Conservation (phyloP, 1,140 invertebrate genomes). For the Luehdorfia chinensis region DNA sequence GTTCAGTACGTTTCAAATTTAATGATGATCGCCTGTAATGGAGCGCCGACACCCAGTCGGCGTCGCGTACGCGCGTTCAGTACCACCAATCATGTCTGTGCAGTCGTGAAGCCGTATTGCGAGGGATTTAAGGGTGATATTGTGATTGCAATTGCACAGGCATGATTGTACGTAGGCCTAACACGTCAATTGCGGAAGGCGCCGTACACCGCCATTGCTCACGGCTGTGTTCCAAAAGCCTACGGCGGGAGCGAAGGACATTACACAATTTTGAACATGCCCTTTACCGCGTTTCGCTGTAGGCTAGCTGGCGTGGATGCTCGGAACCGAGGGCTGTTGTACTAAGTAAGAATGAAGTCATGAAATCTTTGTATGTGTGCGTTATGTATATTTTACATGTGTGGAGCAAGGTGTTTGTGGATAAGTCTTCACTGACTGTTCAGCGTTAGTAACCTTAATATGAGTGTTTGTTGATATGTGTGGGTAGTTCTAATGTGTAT, state of each 20-base stretch:
- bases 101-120: neutral
- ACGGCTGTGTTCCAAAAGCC: conserved; percentile 50
- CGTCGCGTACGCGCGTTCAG: no score
- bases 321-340: neutral
- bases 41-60: neutral
- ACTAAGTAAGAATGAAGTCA: neutral
- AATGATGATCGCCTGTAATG: neutral
- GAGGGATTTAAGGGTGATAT: conserved; percentile 1
- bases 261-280: neutral
- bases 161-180: conserved; percentile 62
- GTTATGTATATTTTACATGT: no score
- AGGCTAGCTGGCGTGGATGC: neutral
- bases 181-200: conserved; percentile 70
- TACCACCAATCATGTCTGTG: no score
- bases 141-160: conserved; percentile 28
- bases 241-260: neutral
- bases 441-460: no score
- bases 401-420: no score
- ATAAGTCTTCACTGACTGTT: no score
- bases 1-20: neutral
- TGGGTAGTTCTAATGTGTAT: no score
- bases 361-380: neutral
- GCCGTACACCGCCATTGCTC: conserved; percentile 64
- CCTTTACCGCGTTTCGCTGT: neutral
- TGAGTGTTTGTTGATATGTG: no score